Evolutionary conservation across 2,888 invertebrate genomes (phyloP), one percentile per base, ranked within the genome.

Genomic region (Drosophila sordidapex): DNA sequence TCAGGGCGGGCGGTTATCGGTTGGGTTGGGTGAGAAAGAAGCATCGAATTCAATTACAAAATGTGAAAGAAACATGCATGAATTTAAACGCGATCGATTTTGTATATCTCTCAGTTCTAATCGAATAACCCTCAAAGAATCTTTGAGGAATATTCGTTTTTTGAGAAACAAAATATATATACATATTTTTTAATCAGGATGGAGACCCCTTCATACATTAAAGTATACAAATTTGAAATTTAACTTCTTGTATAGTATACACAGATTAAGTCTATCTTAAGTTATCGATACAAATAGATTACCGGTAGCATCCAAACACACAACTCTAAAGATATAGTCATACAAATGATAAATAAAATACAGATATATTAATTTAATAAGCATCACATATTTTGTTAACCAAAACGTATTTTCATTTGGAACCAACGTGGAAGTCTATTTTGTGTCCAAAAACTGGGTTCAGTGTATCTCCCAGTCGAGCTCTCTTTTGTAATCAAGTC

Each of bases 31-130:
- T 46, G 48, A 27, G 53, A 18, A 48, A 48, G 25, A 35, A 13
- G 35, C 33, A 75, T 75, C 66, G 66, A 70, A 25, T 40, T 60
- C 40, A 27, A 43, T 6, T 25, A n/a, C 18, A 27, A 38, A 4
- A 31, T 56, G 38, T 33, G 8, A 51, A 38, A 40, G n/a, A 48
- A 36, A 35, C 13, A 58, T 33, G 57, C 11, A 57, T 8, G 15
- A 13, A 58, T 33, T n/a, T 31, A 13, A 13, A 10, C 5, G 2
- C 21, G 7, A 36, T 36, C 2, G 15, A 36, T 7, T 36, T 7
- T 7, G 15, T 46, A 21, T 46, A 21, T 21, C 13, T 15, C 4
- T 21, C 21, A 21, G 4, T 21, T 46, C 15, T 7, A 46, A 4
- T 46, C 46, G 21, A 25, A 46, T 25, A 46, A 25, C 7, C 21